Evolutionary conservation across 2,113 vertebrate species (phyloP).

Genomic region (Pedionomus torquatus): DNA sequence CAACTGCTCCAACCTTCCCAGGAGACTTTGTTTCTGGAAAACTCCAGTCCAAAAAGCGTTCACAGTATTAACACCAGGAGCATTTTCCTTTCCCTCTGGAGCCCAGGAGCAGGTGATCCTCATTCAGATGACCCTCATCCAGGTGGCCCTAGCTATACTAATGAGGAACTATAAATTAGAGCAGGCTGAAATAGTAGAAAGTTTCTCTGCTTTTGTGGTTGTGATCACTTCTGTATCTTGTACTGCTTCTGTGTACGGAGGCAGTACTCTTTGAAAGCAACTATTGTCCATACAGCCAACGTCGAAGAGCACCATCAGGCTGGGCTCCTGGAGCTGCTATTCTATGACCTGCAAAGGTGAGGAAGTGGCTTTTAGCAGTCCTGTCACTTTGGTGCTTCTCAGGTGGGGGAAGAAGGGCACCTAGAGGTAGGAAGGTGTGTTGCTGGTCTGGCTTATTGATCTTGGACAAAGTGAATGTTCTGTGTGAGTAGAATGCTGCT

Average conservation of each 20-base stretch:
- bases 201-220: accelerated
- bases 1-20: not conserved
- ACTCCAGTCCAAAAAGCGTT: not conserved
- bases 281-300: accelerated
- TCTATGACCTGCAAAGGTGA: accelerated
- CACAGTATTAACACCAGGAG: accelerated
- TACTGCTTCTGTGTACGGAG: accelerated
- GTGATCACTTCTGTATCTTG: accelerated
- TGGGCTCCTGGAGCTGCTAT: not conserved
- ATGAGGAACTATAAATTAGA: not conserved
- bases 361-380: not conserved
- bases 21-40: not conserved
- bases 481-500: accelerated
- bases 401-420: not conserved
- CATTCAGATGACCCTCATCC: not conserved
- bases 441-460: accelerated
- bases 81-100: not conserved
- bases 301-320: accelerated
- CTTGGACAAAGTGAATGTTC: accelerated
- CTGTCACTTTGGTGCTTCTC: accelerated
- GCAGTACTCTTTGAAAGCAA: accelerated
- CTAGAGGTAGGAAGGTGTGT: not conserved
- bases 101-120: not conserved
- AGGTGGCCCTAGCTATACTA: not conserved
- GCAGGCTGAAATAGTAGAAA: accelerated